Conservation (phyloP, 2,113 vertebrate species). For the Ploceus nigricollis region DNA sequence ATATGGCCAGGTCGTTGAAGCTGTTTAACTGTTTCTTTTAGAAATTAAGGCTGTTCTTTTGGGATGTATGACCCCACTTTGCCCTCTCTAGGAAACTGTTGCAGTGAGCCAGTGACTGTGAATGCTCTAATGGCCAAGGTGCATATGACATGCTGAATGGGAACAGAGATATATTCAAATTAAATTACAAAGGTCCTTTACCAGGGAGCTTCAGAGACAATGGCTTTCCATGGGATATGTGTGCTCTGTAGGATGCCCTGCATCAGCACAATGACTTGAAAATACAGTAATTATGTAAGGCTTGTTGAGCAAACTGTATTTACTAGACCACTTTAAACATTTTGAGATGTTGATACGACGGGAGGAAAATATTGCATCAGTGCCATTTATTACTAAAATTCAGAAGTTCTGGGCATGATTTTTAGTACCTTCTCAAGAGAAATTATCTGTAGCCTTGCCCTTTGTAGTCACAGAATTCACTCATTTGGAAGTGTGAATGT, state of each 20-base stretch:
- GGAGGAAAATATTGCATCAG: neutral
- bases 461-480: neutral
- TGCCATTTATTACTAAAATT: conserved; percentile 24
- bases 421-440: neutral
- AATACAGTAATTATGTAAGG: neutral
- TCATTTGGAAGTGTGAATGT: conserved; percentile 9
- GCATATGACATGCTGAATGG: neutral
- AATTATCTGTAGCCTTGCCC: neutral
- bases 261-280: neutral
- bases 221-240: neutral
- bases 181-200: neutral
- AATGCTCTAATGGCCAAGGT: neutral
- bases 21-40: neutral
- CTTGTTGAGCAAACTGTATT: conserved; percentile 9
- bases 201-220: neutral
- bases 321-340: conserved; percentile 6
- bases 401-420: neutral
- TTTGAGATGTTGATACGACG: neutral
- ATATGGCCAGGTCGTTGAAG: neutral
- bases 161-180: neutral
- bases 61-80: neutral
- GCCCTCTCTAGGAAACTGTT: neutral
- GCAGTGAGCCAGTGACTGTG: neutral
- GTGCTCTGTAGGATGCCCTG: neutral
- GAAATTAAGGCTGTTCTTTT: neutral